Percentiles rank a stretch among this genome's conserved stretches.
Evolutionary conservation across 92 coral and sea anemone species (phyloP).

Genomic region (Diadumene lineata): DNA sequence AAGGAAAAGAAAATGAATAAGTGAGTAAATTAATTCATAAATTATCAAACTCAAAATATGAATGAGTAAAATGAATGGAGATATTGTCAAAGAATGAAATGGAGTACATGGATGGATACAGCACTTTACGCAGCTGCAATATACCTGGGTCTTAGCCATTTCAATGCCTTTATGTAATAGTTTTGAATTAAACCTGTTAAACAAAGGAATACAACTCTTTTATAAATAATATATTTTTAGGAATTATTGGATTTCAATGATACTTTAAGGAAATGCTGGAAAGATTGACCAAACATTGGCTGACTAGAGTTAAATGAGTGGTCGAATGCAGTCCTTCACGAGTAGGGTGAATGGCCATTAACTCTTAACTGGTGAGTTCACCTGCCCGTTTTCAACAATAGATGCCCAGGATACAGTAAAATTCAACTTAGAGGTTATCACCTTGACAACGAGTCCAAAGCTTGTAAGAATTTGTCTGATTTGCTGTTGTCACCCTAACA

Average conservation of each 20-base stretch:
- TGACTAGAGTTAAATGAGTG: too few relatives aligned
- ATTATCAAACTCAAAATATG: neutral
- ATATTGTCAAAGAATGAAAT: neutral
- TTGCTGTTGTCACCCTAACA: conserved; percentile 67
- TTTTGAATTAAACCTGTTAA: conserved; percentile 55
- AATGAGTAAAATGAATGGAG: neutral
- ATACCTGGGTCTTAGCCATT: conserved; percentile 86
- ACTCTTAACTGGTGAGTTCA: too few relatives aligned
- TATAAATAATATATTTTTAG: too few relatives aligned
- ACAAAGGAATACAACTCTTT: too few relatives aligned
- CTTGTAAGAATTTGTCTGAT: conserved; percentile 90
- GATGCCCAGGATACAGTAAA: too few relatives aligned
- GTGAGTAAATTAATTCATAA: neutral
- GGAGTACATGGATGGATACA: neutral
- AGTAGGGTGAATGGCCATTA: too few relatives aligned
- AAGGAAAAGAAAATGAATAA: neutral
- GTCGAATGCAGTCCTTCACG: too few relatives aligned
- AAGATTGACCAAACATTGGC: too few relatives aligned
- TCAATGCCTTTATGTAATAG: conserved; percentile 78
- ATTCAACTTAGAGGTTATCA: too few relatives aligned
- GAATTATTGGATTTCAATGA: too few relatives aligned
- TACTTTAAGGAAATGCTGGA: too few relatives aligned
- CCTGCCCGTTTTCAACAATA: too few relatives aligned
- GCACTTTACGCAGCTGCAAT: neutral
- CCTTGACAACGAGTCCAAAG: conserved; percentile 92